Evolutionary conservation across 2,113 vertebrate genomes (phyloP).

Genomic region (Rhea americana): DNA sequence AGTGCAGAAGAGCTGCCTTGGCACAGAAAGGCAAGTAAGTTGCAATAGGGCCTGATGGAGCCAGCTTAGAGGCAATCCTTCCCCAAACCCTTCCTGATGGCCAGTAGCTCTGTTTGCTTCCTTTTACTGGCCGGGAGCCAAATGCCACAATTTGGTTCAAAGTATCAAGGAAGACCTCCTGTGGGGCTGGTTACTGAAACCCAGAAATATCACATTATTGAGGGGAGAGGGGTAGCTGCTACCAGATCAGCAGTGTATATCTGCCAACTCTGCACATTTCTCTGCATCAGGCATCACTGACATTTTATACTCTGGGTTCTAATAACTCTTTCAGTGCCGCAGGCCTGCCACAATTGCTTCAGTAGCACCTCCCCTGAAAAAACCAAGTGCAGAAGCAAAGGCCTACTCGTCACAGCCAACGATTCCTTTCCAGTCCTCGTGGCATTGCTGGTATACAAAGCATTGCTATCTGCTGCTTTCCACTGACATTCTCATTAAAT

Average conservation of each 20-base stretch:
- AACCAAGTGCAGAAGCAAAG: background rate
- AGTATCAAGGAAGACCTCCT: conserved; percentile 22
- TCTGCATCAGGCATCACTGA: conserved; percentile 50
- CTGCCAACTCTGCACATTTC: conserved; percentile 62
- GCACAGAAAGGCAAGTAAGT: accelerated
- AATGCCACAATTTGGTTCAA: conserved; percentile 6
- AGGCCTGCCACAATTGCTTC: background rate
- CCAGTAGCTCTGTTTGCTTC: background rate
- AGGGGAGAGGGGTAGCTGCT: background rate
- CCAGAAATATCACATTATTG: conserved; percentile 10
- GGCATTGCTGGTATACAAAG: background rate
- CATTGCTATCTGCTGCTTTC: accelerated
- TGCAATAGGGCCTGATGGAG: background rate
- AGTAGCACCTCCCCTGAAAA: background rate
- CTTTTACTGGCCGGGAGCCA: background rate
- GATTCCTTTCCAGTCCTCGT: background rate
- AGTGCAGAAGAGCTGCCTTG: background rate
- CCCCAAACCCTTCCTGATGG: background rate
- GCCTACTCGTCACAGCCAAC: background rate
- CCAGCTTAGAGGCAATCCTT: background rate
- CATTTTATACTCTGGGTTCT: conserved; percentile 49
- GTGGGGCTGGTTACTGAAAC: background rate
- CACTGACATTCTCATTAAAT: background rate
- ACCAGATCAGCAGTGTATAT: conserved; percentile 29
- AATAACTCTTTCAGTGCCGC: conserved; percentile 45